Evolutionary conservation across 2,113 vertebrate genomes (phyloP).

Genomic region (Phrynosoma blainvillii): DNA sequence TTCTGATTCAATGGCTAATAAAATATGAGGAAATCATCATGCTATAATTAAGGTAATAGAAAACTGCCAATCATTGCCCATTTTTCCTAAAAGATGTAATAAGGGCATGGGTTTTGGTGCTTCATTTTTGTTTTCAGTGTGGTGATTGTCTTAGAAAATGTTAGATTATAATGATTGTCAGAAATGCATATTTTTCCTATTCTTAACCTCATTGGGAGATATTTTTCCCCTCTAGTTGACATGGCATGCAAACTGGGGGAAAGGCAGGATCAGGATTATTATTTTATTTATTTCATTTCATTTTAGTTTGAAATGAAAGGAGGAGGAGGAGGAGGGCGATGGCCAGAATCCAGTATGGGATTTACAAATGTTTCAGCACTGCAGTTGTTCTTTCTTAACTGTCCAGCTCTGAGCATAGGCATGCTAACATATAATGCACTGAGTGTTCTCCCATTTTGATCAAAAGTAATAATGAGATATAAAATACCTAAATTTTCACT

Average conservation of each 20-base stretch:
- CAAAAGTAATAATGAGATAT: too few relatives aligned
- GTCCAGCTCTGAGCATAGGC: too few relatives aligned
- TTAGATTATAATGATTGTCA: conserved; percentile 41
- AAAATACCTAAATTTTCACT: too few relatives aligned
- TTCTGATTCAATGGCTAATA: conserved; percentile 61
- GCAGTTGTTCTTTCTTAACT: too few relatives aligned
- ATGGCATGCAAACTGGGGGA: conserved; percentile 12
- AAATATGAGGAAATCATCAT: conserved; percentile 68
- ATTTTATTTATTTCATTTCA: too few relatives aligned
- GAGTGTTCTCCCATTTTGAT: not conserved
- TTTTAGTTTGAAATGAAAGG: too few relatives aligned
- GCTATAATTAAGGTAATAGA: conserved; percentile 72
- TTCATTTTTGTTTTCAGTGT: not conserved
- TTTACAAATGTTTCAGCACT: too few relatives aligned
- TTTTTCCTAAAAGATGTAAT: conserved; percentile 65
- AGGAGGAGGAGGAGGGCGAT: too few relatives aligned
- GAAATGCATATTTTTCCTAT: conserved; percentile 63
- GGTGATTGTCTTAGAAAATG: conserved; percentile 23
- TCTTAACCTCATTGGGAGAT: conserved; percentile 50
- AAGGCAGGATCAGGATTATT: too few relatives aligned
- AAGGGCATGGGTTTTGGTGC: conserved; percentile 36
- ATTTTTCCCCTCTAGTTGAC: conserved; percentile 49
- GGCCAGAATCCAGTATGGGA: too few relatives aligned
- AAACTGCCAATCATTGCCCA: conserved; percentile 71
- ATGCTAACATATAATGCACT: not conserved